Evolutionary conservation across 92 coral and sea anemone genomes (phyloP).

Genomic region (Phymanthus crucifer): DNA sequence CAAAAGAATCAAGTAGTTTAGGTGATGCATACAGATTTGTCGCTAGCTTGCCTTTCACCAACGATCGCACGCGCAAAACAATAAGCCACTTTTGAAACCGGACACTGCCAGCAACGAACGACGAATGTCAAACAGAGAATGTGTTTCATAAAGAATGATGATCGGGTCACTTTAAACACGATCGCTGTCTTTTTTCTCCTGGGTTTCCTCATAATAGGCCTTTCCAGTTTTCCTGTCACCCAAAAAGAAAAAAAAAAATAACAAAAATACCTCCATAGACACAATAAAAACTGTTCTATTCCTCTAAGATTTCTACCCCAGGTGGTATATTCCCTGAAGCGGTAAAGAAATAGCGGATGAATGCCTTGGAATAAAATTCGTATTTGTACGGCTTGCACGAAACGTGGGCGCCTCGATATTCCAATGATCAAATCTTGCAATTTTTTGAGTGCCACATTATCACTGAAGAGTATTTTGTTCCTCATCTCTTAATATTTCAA

Average conservation of each 20-base stretch:
- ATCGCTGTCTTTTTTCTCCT: constrained; percentile 16
- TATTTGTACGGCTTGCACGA: neutral
- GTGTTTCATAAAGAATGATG: constrained; percentile 28
- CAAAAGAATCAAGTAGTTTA: constrained; percentile 35
- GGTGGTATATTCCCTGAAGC: constrained; percentile 43
- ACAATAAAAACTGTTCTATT: constrained; percentile 25
- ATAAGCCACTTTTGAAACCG: constrained; percentile 42
- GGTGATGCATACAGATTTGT: constrained; percentile 33
- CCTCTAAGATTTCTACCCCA: constrained; percentile 4
- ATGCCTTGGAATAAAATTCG: neutral
- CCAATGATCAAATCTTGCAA: constrained; percentile 16
- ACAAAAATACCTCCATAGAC: constrained; percentile 13
- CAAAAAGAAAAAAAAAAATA: neutral
- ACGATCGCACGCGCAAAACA: constrained; percentile 37
- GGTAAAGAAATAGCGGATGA: neutral
- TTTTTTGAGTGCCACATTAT: constrained; percentile 37
- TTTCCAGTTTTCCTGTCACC: constrained; percentile 7
- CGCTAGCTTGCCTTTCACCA: constrained; percentile 31
- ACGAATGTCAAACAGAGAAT: constrained; percentile 27
- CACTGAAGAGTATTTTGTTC: constrained; percentile 31
- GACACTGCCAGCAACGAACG: constrained; percentile 36
- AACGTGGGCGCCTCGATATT: constrained; percentile 26
- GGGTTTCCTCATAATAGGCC: neutral
- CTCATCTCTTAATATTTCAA: constrained; percentile 43
- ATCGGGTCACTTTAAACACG: constrained; percentile 33